Evolutionary conservation across 1,140 invertebrate genomes (phyloP).

Genomic region (Scylla paramamosain): DNA sequence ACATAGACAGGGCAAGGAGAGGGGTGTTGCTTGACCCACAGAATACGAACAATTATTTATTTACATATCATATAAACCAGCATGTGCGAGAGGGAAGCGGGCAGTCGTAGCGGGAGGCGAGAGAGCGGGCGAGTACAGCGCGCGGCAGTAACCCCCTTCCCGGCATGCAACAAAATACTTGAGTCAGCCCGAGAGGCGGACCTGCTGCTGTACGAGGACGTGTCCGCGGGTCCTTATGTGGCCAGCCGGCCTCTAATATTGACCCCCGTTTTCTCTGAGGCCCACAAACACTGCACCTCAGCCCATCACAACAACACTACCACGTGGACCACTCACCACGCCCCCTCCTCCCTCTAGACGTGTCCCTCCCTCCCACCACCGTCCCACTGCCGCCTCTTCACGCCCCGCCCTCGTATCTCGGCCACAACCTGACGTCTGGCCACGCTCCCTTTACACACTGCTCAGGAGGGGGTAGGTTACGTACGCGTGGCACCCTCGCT

Average conservation of each 20-base stretch:
- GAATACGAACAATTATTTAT: slow-evolving; percentile 15
- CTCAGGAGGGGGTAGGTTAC: slow-evolving; percentile 27
- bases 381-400: background rate
- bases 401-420: slow-evolving; percentile 34
- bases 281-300: background rate
- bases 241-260: slow-evolving; percentile 38
- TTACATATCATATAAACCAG: background rate
- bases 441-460: slow-evolving; percentile 11
- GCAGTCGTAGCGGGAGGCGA: background rate
- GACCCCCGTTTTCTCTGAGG: slow-evolving; percentile 56
- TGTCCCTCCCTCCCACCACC: background rate
- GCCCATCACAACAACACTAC: slow-evolving; percentile 41
- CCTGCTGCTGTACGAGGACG: background rate
- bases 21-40: background rate
- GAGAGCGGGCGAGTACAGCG: background rate
- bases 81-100: background rate
- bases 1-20: background rate
- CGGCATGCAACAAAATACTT: slow-evolving; percentile 11
- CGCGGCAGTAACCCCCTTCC: background rate
- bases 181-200: slow-evolving; percentile 4
- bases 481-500: slow-evolving; percentile 2
- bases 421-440: slow-evolving; percentile 24
- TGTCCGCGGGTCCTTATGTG: slow-evolving; percentile 18
- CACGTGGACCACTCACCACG: slow-evolving; percentile 17
- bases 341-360: background rate